These are phyloP conservation scores for Elaphurus davidianus DNA, from an alignment of 2,113 vertebrate species.

Conservation along the genomic window DNA sequence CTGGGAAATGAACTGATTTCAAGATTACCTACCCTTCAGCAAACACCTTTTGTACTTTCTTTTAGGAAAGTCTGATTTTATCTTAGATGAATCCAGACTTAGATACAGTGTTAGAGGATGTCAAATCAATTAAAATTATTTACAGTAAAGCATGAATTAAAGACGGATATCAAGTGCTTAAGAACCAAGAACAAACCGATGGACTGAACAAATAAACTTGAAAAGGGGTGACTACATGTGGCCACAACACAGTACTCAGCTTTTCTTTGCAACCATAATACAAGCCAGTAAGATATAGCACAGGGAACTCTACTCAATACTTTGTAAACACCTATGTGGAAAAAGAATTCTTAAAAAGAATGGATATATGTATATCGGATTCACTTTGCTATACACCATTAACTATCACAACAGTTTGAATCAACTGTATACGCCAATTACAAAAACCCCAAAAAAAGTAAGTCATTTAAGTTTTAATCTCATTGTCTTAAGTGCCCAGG, in stretches of 20 bases:
- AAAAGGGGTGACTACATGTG: neutral
- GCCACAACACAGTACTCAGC: neutral
- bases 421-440: neutral
- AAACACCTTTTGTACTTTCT: neutral
- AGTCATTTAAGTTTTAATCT: slow-evolving; percentile 5
- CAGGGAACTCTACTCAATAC: neutral
- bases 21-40: neutral
- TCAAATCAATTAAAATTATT: neutral
- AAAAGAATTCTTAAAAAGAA: neutral
- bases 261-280: neutral
- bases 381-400: neutral
- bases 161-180: neutral
- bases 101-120: neutral
- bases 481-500: neutral
- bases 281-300: neutral
- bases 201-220: neutral
- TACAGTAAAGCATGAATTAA: neutral
- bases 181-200: neutral
- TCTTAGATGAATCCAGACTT: neutral
- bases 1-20: neutral
- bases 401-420: neutral
- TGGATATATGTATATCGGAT: neutral
- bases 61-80: neutral
- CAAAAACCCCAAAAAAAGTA: neutral
- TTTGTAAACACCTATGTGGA: neutral